Conservation (phyloP, 2,113 vertebrate species). For the Catagonus wagneri region DNA sequence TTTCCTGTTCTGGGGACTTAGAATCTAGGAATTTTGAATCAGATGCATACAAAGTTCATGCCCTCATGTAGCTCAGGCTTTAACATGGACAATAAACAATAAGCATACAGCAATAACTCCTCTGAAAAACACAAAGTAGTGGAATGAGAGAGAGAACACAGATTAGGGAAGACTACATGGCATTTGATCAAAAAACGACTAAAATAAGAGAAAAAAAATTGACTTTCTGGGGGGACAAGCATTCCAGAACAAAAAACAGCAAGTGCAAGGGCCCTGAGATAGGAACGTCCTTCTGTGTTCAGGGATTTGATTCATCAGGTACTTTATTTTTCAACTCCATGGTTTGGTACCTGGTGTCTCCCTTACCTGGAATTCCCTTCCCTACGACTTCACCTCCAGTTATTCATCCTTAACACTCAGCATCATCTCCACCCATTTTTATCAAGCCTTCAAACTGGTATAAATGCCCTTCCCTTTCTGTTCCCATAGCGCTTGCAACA, state of each 20-base stretch:
- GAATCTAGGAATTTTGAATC: neutral
- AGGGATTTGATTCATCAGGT: neutral
- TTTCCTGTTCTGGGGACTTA: neutral
- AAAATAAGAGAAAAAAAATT: neutral
- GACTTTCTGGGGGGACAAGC: neutral
- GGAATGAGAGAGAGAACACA: neutral
- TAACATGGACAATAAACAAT: neutral
- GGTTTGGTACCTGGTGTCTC: neutral
- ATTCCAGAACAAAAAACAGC: neutral
- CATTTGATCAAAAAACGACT: neutral
- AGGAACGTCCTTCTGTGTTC: neutral
- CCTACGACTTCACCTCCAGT: neutral
- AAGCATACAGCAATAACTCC: neutral
- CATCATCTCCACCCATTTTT: too few relatives aligned
- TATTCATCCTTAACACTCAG: neutral
- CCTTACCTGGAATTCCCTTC: neutral
- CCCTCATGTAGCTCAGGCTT: neutral
- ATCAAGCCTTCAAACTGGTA: neutral
- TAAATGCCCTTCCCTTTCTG: neutral
- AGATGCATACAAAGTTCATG: neutral
- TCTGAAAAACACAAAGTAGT: neutral
- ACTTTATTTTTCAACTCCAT: neutral
- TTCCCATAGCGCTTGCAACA: too few relatives aligned
- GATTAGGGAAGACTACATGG: neutral
- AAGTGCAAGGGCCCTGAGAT: neutral